Base-by-base conservation (phyloP, 1,140 invertebrate genomes). In the Babylonia areolata region DNA sequence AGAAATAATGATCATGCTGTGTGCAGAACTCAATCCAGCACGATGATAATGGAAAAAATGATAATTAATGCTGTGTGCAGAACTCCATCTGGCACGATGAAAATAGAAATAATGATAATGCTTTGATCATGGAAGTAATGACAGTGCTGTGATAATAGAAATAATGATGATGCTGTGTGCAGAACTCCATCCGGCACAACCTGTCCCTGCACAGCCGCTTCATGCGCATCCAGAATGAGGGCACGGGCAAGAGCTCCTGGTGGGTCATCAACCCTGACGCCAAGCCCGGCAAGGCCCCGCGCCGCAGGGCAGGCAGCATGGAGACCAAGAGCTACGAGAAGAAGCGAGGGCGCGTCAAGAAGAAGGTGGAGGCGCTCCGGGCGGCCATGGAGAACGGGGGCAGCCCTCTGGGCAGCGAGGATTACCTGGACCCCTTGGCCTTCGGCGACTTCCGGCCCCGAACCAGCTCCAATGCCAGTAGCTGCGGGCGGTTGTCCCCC, bases 101-200 rank as follows among this genome's bases (percentile, higher is more conserved):
- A n/a, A n/a, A n/a, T n/a, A n/a, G n/a, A n/a, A n/a, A n/a, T n/a
- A n/a, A n/a, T n/a, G n/a, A n/a, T n/a, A n/a, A n/a, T n/a, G n/a
- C n/a, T n/a, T n/a, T n/a, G n/a, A n/a, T n/a, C n/a, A n/a, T n/a
- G n/a, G n/a, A n/a, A n/a, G n/a, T n/a, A n/a, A n/a, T n/a, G n/a
- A n/a, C n/a, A n/a, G n/a, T n/a, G n/a, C n/a, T n/a, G n/a, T n/a
- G n/a, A n/a, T n/a, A 51, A 51, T 17, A 51, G 9, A 51, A 17
- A 9, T 51, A 12, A 17, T 51, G 9, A 51, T 51, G 86, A 89
- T 87, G 94, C 94, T 91, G 94, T 91, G 97, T 97, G 71, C 96
- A 99, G 99, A 99, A 99, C 95, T 99, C 99, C 20, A 99, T 99
- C 93, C 96, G 99, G 86, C 99, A 99, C 95, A 99, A 99, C 95